Percentiles rank a stretch among this genome's conserved stretches.
These are phyloP conservation scores for Perizoma affinitatum DNA, from an alignment of 2,888 invertebrate species.

Conservation along the genomic window DNA sequence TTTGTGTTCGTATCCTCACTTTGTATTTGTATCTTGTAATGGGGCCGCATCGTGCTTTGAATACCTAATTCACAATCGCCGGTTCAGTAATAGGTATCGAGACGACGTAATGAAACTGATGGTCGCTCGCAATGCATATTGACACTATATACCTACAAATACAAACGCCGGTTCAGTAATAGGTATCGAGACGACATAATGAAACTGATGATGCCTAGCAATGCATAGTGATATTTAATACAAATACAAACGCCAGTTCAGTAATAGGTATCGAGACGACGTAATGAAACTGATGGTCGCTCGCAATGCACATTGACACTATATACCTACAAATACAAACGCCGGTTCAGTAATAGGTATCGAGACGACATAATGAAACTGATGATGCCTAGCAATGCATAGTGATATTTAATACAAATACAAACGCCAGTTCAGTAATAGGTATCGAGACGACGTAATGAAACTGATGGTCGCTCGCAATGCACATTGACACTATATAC, in stretches of 20 bases:
- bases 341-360: too few species aligned
- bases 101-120: constrained; percentile 28
- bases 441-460: constrained; percentile 27
- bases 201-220: constrained; percentile 26
- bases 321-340: constrained; percentile 1
- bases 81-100: constrained; percentile 27
- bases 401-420: too few species aligned
- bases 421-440: constrained; percentile 27
- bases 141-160: constrained; percentile 11
- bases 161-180: too few species aligned
- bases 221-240: constrained; percentile 21
- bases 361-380: constrained; percentile 20
- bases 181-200: constrained; percentile 9
- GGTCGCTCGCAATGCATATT: constrained; percentile 22
- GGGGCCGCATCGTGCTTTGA: constrained; percentile 63
- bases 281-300: constrained; percentile 30
- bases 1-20: constrained; percentile 70
- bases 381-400: constrained; percentile 22
- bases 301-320: constrained; percentile 18
- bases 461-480: constrained; percentile 26
- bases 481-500: constrained; percentile 19
- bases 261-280: constrained; percentile 27
- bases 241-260: constrained; percentile 29
- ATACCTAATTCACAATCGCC: constrained; percentile 51
- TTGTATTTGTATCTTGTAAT: constrained; percentile 75